Percentiles rank a stretch among this genome's conserved stretches.
These are phyloP conservation scores for Cardinalis cardinalis DNA, from an alignment of 2,113 vertebrate species.

Conservation along the genomic window DNA sequence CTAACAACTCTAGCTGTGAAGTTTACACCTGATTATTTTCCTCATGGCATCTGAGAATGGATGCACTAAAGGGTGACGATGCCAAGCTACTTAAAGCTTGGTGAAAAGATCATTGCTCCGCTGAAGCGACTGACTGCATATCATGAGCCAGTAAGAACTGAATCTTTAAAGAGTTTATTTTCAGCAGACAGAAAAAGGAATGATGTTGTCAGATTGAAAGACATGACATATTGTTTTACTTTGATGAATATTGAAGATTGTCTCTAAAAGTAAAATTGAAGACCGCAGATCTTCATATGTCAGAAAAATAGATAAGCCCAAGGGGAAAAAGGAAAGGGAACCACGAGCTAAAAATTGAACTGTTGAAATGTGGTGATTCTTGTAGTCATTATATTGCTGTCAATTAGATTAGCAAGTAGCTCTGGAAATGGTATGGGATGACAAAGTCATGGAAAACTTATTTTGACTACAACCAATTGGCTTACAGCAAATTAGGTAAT, in stretches of 20 bases:
- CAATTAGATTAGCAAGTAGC: slow-evolving; percentile 35
- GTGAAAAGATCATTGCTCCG: neutral
- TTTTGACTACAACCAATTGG: neutral
- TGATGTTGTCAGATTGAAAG: neutral
- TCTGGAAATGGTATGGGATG: slow-evolving; percentile 1
- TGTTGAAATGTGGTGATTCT: neutral
- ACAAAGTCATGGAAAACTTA: slow-evolving; percentile 27
- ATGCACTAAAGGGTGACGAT: neutral
- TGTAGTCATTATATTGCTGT: slow-evolving; percentile 29
- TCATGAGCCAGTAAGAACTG: neutral
- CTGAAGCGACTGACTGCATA: neutral
- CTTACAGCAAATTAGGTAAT: slow-evolving; percentile 7
- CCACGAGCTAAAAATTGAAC: neutral
- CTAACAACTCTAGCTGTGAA: neutral
- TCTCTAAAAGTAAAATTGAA: slow-evolving; percentile 31
- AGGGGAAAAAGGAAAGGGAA: slow-evolving; percentile 12
- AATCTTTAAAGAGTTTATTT: slow-evolving; percentile 40
- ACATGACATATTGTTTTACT: slow-evolving; percentile 34
- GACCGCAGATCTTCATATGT: neutral
- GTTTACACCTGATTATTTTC: neutral
- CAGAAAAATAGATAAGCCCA: slow-evolving; percentile 39
- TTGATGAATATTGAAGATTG: slow-evolving; percentile 20
- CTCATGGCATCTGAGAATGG: neutral
- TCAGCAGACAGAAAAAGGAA: slow-evolving; percentile 27
- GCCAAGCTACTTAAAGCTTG: neutral